Evolutionary conservation across 2,888 invertebrate genomes (phyloP), one percentile per base, ranked within the genome.

Genomic region (Platypus cylindrus): DNA sequence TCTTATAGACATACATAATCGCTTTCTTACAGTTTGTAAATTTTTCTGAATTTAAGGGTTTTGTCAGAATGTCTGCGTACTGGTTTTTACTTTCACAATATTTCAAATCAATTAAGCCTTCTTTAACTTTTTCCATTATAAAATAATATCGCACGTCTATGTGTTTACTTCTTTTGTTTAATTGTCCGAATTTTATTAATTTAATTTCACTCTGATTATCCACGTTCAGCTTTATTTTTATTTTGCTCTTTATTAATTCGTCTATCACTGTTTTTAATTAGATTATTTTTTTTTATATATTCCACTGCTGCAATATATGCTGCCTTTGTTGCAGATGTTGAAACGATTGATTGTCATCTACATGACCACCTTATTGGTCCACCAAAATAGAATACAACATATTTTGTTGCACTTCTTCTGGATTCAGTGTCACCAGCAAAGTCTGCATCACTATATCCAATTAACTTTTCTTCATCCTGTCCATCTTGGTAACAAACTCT

Each of bases 321-420:
- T 8, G 52, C 47, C 32, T 50, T 51, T 2, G 49, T 47, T 3
- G 41, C 42, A 5, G 46, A 52, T 4, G 41, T 32, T 1, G 50
- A 41, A 3, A 51, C 48, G 5, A 48, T 41, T 22, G 44, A 33
- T 36, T 53, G 52, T 36, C 41, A 39, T 38, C 46, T 32, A 5
- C 46, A 42, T 26, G 39, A 34, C 50, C 51, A 51, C 5, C 28
- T 31, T 2, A 52, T 38, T n/a, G 51, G 49, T 26, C 48, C 48
- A 23, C 41, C 45, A 36, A 37, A 34, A 32, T 29, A 46, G 11
- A 36, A 37, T 17, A 47, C 36, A 1, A 44, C 22, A 28, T 40
- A 46, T 2, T 41, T 43, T 9, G 41, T 43, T 11, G 45, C 48
- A 35, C 47, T 48, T 39, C 40, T 46, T 31, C 46, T 28, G 13